phyloP scores from a whole-genome alignment of 2,113 vertebrate genomes.

The Pterocles orientalis region DNA sequence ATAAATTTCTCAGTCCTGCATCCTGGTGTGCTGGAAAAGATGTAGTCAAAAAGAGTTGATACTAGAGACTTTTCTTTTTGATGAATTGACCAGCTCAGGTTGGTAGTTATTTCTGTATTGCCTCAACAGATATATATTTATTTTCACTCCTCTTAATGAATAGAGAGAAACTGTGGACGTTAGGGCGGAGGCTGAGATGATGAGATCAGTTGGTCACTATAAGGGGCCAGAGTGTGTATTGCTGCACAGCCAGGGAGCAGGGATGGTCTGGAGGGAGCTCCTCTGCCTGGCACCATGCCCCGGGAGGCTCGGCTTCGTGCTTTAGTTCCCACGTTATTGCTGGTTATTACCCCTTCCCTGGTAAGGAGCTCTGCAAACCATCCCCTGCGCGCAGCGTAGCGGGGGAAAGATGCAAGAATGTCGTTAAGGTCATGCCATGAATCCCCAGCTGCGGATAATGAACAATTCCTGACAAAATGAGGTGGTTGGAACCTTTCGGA shows the following conservation, averaged over 20 bases:
- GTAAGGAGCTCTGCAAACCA: not conserved
- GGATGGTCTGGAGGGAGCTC: not conserved
- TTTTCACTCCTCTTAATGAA: not conserved
- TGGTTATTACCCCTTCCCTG: not conserved
- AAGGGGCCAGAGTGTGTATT: not conserved
- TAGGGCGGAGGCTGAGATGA: not conserved
- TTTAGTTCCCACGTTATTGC: not conserved
- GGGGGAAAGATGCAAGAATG: not conserved
- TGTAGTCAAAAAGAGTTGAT: not conserved
- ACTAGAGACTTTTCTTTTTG: not conserved
- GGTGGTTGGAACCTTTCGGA: conserved; percentile 56
- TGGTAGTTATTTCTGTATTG: not conserved
- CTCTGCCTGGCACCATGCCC: not conserved
- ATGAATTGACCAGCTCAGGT: not conserved
- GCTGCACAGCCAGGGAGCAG: not conserved
- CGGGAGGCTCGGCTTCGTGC: not conserved
- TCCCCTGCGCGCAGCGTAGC: fast-evolving
- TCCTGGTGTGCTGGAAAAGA: not conserved
- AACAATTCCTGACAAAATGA: conserved; percentile 74
- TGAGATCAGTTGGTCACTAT: fast-evolving
- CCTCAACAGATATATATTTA: not conserved
- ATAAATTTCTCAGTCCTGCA: not conserved
- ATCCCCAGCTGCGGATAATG: conserved; percentile 23
- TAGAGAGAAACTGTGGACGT: fast-evolving
- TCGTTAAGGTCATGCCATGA: not conserved